Evolutionary conservation across 2,113 vertebrate genomes (phyloP).

Genomic region (Probosciger aterrimus): DNA sequence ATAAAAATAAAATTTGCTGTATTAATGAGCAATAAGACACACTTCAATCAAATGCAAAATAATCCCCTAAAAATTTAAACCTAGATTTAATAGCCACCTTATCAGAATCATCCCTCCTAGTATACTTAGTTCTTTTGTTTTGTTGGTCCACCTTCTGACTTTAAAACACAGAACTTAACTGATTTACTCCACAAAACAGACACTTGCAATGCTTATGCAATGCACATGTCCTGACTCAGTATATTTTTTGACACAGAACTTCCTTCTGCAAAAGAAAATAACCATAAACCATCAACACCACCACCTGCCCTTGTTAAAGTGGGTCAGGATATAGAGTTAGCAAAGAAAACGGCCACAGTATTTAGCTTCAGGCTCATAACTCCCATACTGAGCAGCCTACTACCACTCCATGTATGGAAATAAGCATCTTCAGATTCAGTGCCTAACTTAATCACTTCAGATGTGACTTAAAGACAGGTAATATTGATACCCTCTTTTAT

Average conservation of each 20-base stretch:
- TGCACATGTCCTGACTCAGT: neutral
- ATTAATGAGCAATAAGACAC: neutral
- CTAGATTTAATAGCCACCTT: neutral
- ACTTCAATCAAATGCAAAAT: neutral
- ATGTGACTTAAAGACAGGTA: neutral
- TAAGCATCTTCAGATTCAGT: neutral
- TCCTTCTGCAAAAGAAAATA: neutral
- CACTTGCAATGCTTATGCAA: neutral
- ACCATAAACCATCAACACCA: neutral
- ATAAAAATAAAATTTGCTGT: neutral
- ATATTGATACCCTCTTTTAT: neutral
- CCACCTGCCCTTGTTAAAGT: neutral
- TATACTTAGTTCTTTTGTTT: neutral
- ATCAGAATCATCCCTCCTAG: neutral
- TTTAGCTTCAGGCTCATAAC: neutral
- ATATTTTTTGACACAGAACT: neutral
- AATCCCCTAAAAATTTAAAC: neutral
- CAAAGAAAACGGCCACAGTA: neutral
- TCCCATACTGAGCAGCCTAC: neutral
- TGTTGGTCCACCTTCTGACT: neutral
- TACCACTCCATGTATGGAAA: neutral
- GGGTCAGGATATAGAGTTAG: neutral
- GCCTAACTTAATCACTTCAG: neutral
- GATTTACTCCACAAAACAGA: neutral
- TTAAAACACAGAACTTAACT: slow-evolving; percentile 18